Evolutionary conservation across 2,888 invertebrate species (phyloP), one percentile per base, ranked within the genome.

Genomic region (Scaptomyza tumidula): DNA sequence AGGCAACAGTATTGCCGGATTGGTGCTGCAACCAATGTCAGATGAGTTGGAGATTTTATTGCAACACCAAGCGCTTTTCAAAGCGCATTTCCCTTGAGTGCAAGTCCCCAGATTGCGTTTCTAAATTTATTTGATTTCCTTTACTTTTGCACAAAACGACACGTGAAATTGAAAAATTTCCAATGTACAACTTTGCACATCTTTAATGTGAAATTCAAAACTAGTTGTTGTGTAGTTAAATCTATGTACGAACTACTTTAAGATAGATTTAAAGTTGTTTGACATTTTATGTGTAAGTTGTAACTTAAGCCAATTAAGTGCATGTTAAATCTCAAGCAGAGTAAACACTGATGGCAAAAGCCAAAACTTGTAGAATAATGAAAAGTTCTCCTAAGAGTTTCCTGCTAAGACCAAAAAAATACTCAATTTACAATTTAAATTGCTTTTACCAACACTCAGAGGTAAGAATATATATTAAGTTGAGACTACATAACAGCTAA

Each of bases 31-130:
- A 50, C 19, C 68, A 62, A 62, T 57, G 35, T 37, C 55, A 55
- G 46, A 31, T 24, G 43, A 58, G 45, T 58, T 31, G 19, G 19
- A 24, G 54, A 67, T 73, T 41, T 53, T 45, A 62, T 72, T 66
- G 56, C n/a, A 49, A 37, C 65, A 31, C 19, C n/a, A 19, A 39
- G 6, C 44, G 13, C 35, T 48, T 48, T 65, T 33, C n/a, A 31
- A 70, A n/a, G 19, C 19, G 19, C 19, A 35, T 46, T 45, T 44
- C 44, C 14, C 27, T n/a, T 35, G 29, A 50, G 14, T 10, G 10
- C 29, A 39, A 27, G 27, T 27, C 46, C 11, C 44, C 37, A 37
- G 16, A 11, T 10, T 33, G 41, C 27, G 14, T 53, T 4, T 27
- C 16, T 27, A 14, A 39, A 31, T 11, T 37, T 16, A 11, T 9